These are phyloP conservation scores for Acanthosepion esculentum DNA, from an alignment of 2,888 invertebrate genomes.

Conservation along the genomic window DNA sequence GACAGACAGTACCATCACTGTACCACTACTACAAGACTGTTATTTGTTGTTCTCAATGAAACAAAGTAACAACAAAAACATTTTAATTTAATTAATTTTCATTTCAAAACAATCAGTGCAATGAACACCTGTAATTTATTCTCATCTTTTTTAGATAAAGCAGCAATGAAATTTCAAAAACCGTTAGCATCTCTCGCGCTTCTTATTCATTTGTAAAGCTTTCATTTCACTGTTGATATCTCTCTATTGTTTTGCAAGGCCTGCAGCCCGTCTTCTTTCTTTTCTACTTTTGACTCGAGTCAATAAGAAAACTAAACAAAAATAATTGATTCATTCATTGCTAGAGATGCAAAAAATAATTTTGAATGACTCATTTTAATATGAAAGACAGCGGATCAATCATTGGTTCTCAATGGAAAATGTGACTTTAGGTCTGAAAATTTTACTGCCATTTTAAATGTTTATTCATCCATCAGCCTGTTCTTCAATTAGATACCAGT, in stretches of 20 bases:
- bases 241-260: neutral
- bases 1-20: too few species aligned
- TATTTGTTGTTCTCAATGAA: too few species aligned
- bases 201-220: neutral
- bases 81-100: slow-evolving; percentile 15
- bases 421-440: too few species aligned
- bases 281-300: neutral
- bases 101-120: slow-evolving; percentile 4
- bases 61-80: neutral
- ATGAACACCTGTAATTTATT: slow-evolving; percentile 33
- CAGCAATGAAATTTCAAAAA: neutral
- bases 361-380: neutral
- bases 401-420: neutral
- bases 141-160: neutral
- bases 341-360: neutral
- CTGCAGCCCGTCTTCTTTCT: neutral
- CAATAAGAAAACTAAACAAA: neutral
- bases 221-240: neutral
- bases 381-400: neutral
- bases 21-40: too few species aligned
- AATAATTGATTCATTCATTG: neutral
- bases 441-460: neutral
- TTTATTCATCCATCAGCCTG: neutral
- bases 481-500: neutral
- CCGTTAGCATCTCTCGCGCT: neutral